These are phyloP conservation scores for Diachrysia chrysitis DNA, from an alignment of 2,888 invertebrate species.

Conservation along the genomic window DNA sequence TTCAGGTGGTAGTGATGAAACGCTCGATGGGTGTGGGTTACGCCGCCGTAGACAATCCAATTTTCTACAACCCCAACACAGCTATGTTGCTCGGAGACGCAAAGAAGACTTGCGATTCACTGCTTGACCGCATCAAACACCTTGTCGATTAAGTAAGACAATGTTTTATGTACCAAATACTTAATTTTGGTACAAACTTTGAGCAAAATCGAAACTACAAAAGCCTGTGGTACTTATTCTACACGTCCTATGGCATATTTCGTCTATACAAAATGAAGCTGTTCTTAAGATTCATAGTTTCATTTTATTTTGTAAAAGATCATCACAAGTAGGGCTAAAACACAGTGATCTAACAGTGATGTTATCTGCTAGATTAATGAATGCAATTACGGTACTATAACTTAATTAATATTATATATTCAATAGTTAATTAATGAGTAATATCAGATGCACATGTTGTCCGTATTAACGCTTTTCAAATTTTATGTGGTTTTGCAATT, in stretches of 20 bases:
- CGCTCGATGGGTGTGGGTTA: constrained; percentile 96
- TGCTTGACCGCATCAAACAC: constrained; percentile 91
- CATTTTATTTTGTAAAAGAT: constrained; percentile 2
- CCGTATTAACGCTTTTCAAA: constrained; percentile 6
- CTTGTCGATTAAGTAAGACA: constrained; percentile 68
- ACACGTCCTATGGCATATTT: constrained; percentile 10
- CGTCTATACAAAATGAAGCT: not conserved
- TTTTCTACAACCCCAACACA: constrained; percentile 97
- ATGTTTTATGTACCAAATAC: constrained; percentile 39
- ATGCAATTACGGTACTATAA: constrained; percentile 10
- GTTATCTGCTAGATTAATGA: not conserved
- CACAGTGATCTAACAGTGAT: not conserved
- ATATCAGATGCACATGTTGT: not conserved
- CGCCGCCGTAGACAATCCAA: constrained; percentile 97
- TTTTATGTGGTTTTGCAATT: constrained; percentile 26
- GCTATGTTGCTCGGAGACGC: constrained; percentile 96
- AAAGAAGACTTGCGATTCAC: constrained; percentile 96
- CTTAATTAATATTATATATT: not conserved
- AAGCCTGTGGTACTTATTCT: constrained; percentile 13
- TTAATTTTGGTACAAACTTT: constrained; percentile 19
- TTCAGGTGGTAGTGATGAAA: constrained; percentile 96
- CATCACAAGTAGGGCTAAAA: constrained; percentile 22
- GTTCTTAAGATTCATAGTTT: constrained; percentile 10
- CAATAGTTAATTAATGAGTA: not conserved
- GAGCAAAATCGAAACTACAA: constrained; percentile 6